phyloP scores from a whole-genome alignment of 2,113 vertebrate species.

The Eubucco bourcierii region DNA sequence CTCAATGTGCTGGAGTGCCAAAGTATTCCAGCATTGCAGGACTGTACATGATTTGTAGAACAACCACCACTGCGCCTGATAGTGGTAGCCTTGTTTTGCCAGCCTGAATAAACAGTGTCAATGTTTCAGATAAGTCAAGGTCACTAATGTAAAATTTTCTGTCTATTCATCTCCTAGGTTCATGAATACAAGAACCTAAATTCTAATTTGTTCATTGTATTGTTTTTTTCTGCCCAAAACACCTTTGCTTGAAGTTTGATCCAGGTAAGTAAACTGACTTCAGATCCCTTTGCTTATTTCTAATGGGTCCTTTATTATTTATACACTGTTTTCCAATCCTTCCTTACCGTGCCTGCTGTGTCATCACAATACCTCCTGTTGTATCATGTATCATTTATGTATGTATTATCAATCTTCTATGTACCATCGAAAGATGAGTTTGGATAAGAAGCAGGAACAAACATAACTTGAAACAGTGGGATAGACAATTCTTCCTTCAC shows the following conservation, averaged over 20 bases:
- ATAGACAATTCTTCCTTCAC: neutral
- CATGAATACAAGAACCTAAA: neutral
- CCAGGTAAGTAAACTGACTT: neutral
- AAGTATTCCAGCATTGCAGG: conserved; percentile 29
- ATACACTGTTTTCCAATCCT: neutral
- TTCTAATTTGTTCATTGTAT: neutral
- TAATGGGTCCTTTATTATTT: neutral
- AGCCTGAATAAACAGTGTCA: conserved; percentile 52
- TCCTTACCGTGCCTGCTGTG: neutral
- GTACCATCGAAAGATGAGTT: neutral
- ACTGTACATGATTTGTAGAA: conserved; percentile 34
- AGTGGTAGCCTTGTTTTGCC: conserved; percentile 5
- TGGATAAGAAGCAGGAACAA: conserved; percentile 47
- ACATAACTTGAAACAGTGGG: conserved; percentile 1
- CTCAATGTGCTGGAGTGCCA: conserved; percentile 12
- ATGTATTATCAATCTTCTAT: neutral
- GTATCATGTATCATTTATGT: no score
- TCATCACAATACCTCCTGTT: neutral
- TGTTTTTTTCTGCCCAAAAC: neutral
- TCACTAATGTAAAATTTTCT: neutral
- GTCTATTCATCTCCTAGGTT: neutral
- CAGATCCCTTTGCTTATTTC: neutral
- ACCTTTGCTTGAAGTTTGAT: neutral
- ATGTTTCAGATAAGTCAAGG: conserved; percentile 45
- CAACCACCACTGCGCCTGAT: neutral